Evolutionary conservation across 2,113 vertebrate species (phyloP), one percentile per base, ranked within the genome.

Genomic region (Datnioides undecimradiatus): DNA sequence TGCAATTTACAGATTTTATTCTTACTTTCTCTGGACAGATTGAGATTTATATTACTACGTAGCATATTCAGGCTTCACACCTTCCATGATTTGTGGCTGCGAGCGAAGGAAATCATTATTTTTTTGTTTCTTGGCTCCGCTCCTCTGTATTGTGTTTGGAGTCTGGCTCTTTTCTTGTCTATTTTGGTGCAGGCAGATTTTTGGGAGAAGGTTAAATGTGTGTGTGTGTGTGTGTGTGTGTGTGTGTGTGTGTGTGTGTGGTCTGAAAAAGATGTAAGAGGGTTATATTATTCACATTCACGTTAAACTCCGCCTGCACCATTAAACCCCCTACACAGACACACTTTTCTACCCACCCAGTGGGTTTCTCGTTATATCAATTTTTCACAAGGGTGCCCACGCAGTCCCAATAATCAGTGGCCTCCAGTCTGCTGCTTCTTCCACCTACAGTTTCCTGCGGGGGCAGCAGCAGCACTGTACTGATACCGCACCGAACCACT

Each of bases 371-470:
- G 66, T 87, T 89, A 63, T 79, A 90, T 92, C 78, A 79, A 70
- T 88, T 89, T 91, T 90, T 90, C 87, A 88, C 85, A 62, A 66
- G 75, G 49, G 49, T 87, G 88, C 92, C 91, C 89, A 94, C 90
- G 73, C 91, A 89, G 74, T 76, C 86, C 83, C 82, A 76, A 83
- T 91, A 87, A 91, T 87, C 91, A 87, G 83, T 69, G 85, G 85
- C 80, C 88, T 82, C 78, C 85, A 84, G 89, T 91, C 90, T 88
- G 86, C 87, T 84, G 86, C 89, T 90, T 80, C 82, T 85, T 84
- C 88, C 83, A 77, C 91, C 88, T 89, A 80, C 92, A 79, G 85
- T 59, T 90, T 93, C 89, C 88, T 93, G 90, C 67, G 89, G 91
- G 83, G 90, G 90, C 85, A 84, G 86, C 85, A 84, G 86, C 88